phyloP scores from a whole-genome alignment of 2,113 vertebrate species.

The Paralichthys olivaceus region DNA sequence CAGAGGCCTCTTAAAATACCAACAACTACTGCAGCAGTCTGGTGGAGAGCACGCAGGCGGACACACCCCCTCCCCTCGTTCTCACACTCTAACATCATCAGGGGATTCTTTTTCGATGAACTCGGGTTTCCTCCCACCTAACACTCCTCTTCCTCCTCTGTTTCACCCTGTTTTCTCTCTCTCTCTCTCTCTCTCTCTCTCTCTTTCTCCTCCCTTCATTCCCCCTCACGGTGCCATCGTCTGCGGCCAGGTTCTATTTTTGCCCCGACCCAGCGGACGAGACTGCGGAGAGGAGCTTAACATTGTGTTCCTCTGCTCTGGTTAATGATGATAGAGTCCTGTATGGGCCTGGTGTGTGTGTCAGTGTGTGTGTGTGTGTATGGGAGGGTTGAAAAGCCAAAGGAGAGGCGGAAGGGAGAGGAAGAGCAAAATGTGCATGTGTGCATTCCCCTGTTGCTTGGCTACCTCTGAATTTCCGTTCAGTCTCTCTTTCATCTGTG shows the following conservation, averaged over 20 bases:
- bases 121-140: constrained; percentile 25
- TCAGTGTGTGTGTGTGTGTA: constrained; percentile 34
- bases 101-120: constrained; percentile 23
- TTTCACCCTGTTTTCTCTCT: constrained; percentile 33
- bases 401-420: constrained; percentile 62
- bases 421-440: constrained; percentile 71
- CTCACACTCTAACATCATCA: constrained; percentile 50
- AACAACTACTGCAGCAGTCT: constrained; percentile 77
- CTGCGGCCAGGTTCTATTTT: constrained; percentile 73
- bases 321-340: constrained; percentile 67
- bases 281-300: constrained; percentile 68
- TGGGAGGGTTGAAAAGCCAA: constrained; percentile 57
- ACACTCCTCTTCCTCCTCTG: constrained; percentile 20
- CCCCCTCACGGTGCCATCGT: constrained; percentile 40
- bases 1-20: constrained; percentile 80
- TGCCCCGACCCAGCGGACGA: constrained; percentile 58
- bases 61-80: constrained; percentile 20
- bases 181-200: constrained; percentile 11
- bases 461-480: constrained; percentile 77
- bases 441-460: constrained; percentile 75
- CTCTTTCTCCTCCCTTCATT: constrained; percentile 2
- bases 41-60: constrained; percentile 53
- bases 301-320: constrained; percentile 70
- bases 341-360: constrained; percentile 37
- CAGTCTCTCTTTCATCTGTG: constrained; percentile 73